Evolutionary conservation across 2,888 invertebrate species (phyloP).

Genomic region (Platycheirus albimanus): DNA sequence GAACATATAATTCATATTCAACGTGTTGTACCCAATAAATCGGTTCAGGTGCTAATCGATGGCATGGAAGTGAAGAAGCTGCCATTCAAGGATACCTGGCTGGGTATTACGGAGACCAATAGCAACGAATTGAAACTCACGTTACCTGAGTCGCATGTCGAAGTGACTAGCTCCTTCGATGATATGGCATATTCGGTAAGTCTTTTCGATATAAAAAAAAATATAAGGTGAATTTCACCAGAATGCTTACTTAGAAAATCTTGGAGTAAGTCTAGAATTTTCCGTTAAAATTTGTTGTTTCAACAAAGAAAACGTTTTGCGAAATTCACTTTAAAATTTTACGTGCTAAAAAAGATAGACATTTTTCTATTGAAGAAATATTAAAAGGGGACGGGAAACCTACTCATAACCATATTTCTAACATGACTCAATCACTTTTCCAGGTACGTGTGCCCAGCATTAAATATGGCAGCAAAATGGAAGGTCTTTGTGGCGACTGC

Average conservation of each 20-base stretch:
- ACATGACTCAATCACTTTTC: conserved; percentile 75
- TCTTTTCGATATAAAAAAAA: not conserved
- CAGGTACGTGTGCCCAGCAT: conserved; percentile 88
- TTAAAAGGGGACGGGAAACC: not conserved
- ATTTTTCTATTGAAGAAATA: not conserved
- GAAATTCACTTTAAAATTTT: conserved; percentile 1
- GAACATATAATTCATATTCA: conserved; percentile 86
- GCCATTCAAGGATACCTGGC: conserved; percentile 86
- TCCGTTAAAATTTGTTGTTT: not conserved
- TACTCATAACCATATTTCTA: conserved; percentile 14
- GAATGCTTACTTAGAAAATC: not conserved
- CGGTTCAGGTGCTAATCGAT: conserved; percentile 79
- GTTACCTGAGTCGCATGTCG: conserved; percentile 88
- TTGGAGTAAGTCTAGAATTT: not conserved
- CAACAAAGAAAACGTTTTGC: not conserved
- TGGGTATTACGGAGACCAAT: conserved; percentile 84
- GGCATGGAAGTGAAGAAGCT: conserved; percentile 79
- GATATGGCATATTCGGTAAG: conserved; percentile 84
- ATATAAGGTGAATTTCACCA: not conserved
- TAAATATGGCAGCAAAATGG: conserved; percentile 87
- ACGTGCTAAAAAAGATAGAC: not conserved
- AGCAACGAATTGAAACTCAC: conserved; percentile 86
- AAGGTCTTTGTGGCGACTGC: conserved; percentile 92
- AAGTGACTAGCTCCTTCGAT: conserved; percentile 84
- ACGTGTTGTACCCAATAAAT: conserved; percentile 81